phyloP scores from a whole-genome alignment of 2,888 invertebrate species.

The Thereva nobilitata region DNA sequence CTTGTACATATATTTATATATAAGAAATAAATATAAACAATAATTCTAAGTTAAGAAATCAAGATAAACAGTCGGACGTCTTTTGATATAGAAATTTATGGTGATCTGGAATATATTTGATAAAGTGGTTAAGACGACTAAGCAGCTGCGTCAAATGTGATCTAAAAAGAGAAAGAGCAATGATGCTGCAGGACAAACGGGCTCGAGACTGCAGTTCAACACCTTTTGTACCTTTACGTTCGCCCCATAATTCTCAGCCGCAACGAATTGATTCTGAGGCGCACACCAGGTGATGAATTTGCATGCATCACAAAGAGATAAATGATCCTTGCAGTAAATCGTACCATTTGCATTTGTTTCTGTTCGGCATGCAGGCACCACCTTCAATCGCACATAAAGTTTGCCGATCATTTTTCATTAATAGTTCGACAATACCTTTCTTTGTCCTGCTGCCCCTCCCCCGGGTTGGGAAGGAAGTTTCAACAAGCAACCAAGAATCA shows the following conservation, averaged over 20 bases:
- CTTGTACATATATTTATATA: too few relatives aligned
- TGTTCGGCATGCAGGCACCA: not conserved
- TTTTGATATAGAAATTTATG: too few relatives aligned
- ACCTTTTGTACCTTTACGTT: not conserved
- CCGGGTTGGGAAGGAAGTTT: not conserved
- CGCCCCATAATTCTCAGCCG: constrained; percentile 2
- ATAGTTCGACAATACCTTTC: constrained; percentile 5
- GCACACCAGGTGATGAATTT: constrained; percentile 38
- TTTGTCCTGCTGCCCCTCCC: not conserved
- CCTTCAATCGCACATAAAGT: not conserved
- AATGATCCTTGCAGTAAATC: constrained; percentile 3
- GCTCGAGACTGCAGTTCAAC: not conserved
- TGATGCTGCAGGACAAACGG: not conserved
- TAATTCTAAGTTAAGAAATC: too few relatives aligned
- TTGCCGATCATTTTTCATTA: constrained; percentile 15
- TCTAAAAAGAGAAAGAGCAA: not conserved
- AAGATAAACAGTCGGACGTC: too few relatives aligned
- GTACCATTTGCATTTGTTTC: constrained; percentile 7
- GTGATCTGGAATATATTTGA: too few relatives aligned
- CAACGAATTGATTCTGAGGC: constrained; percentile 13
- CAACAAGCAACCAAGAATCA: not conserved
- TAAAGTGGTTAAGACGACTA: too few relatives aligned
- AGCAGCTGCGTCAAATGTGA: too few relatives aligned
- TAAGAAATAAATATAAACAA: too few relatives aligned
- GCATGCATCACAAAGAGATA: constrained; percentile 34